Evolutionary conservation across 2,888 invertebrate species (phyloP).

Genomic region (Alloscopus bannaensis): DNA sequence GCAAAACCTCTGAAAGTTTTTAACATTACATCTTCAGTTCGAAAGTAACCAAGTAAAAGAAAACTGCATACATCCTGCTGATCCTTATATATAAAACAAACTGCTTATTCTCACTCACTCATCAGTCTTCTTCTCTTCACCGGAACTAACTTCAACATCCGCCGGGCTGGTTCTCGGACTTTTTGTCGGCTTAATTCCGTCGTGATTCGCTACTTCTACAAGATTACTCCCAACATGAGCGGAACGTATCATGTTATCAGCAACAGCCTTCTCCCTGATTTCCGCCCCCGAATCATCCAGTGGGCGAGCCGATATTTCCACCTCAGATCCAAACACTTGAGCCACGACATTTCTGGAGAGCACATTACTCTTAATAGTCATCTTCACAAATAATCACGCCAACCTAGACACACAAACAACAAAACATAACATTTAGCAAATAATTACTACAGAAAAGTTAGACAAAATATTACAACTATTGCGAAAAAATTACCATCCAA

Average conservation of each 20-base stretch:
- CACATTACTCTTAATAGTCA: conserved; percentile 42
- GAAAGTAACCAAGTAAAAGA: too few relatives aligned
- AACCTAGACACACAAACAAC: too few relatives aligned
- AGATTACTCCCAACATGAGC: conserved; percentile 14
- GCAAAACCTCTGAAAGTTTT: background rate
- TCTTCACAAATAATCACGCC: conserved; percentile 3
- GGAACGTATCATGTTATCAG: conserved; percentile 4
- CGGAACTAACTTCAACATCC: conserved; percentile 35
- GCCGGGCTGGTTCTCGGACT: conserved; percentile 59
- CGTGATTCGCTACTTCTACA: conserved; percentile 44
- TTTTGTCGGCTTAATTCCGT: conserved; percentile 66
- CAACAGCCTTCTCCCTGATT: conserved; percentile 1
- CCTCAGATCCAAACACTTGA: conserved; percentile 63
- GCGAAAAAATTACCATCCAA: too few relatives aligned
- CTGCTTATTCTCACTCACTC: background rate
- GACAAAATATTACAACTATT: too few relatives aligned
- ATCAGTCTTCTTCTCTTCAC: conserved; percentile 31
- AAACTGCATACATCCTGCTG: too few relatives aligned
- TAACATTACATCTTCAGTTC: too few relatives aligned
- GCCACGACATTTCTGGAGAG: conserved; percentile 47
- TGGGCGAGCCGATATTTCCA: conserved; percentile 11
- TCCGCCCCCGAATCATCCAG: conserved; percentile 9
- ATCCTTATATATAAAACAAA: too few relatives aligned
- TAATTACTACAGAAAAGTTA: too few relatives aligned
- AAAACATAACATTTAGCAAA: too few relatives aligned